phyloP scores from a whole-genome alignment of 2,113 vertebrate species.

The Phrynosoma platyrhinos region DNA sequence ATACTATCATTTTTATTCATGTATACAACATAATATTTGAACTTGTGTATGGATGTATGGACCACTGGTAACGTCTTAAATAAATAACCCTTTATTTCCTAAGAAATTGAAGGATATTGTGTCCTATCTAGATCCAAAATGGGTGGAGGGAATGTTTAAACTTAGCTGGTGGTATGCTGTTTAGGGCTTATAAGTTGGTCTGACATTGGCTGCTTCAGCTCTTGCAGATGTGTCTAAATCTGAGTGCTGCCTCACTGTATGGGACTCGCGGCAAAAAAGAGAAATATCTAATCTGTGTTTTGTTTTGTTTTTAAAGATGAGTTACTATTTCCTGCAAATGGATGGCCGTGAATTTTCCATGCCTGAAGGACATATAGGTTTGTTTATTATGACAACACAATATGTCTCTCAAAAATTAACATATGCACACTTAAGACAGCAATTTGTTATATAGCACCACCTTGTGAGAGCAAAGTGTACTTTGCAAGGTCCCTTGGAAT shows the following conservation, averaged over 20 bases:
- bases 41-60: no score
- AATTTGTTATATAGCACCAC: neutral
- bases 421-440: neutral
- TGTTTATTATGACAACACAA: neutral
- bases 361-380: no score
- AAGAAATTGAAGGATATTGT: neutral
- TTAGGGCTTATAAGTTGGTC: neutral
- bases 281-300: neutral
- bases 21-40: no score
- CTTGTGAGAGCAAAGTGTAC: constrained; percentile 16
- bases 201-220: neutral
- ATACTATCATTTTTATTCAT: no score
- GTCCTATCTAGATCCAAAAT: neutral
- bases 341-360: neutral
- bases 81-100: neutral
- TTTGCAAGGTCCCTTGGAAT: neutral
- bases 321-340: neutral
- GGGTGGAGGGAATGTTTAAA: neutral
- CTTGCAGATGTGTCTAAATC: neutral
- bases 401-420: neutral
- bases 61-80: no score
- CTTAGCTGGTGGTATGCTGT: neutral
- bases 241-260: neutral
- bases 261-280: no score
- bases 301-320: neutral